Base-by-base conservation (phyloP, 37 sponge, comb jelly and placozoan species). In the Petrosia ficiformis region DNA sequence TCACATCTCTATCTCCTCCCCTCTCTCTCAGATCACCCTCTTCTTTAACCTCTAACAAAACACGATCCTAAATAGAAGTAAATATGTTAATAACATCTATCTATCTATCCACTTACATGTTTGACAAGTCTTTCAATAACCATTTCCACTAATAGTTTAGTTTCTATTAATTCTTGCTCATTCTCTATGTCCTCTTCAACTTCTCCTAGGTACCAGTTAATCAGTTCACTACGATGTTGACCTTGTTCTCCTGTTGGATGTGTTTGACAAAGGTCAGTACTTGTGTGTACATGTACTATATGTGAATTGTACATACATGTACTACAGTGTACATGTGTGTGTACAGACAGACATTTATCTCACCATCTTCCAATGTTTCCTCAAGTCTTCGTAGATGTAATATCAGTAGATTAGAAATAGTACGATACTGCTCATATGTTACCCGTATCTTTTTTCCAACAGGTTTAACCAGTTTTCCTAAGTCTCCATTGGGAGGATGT, bases 131-230 rank as follows among this genome's bases (percentile, higher is more conserved):
- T 71, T 5, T 94, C 96, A 37, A 98, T 90, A 35, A 98, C 91
- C 68, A 84, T 90, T 44, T 95, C 99, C 57, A 93, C 87, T n/a
- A 95, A 39, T 26, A 76, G 32, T 77, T 90, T 98, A 80, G 76
- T 90, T 59, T 88, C 90, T 10, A 76, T 65, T 54, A 98, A 71
- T 38, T 95, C 84, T 32, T 95, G 84, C 38, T 90, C 59, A 11
- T 71, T 85, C 42, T 92, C 93, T 11, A 98, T 93, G 29, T 98
- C 96, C 31, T 66, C 87, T 66, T 95, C 96, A 0, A 86, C 76
- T 72, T 93, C 94, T 39, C 72, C 65, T 42, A 98, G 71, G 72
- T 98, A 98, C 99, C 99, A 98, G 84, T 92, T 85, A 24, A 95
- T 89, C 67, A 98, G 66, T 22, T 87, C 89, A 59, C 74, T 65